Percentiles rank a stretch among this genome's conserved stretches.
Conservation (phyloP, 2,888 invertebrate genomes). For the Cantharis rufa region DNA sequence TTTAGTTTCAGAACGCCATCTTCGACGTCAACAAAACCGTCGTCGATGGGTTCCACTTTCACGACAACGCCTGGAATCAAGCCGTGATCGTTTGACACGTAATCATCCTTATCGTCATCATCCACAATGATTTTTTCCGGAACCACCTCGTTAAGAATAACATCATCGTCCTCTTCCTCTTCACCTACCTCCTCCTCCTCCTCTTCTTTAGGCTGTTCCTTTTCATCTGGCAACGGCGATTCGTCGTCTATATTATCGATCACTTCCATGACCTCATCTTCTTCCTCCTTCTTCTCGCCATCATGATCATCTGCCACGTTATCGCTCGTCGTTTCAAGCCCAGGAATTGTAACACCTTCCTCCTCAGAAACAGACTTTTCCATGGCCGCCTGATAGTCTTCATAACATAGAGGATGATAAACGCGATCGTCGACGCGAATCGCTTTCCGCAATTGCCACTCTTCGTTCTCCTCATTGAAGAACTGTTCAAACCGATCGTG, state of each 20-base stretch:
- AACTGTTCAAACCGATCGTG: conserved; percentile 92
- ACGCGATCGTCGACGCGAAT: conserved; percentile 73
- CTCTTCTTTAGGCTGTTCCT: conserved; percentile 23
- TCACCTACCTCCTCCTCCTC: conserved; percentile 38
- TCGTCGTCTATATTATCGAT: conserved; percentile 39
- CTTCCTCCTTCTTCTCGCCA: conserved; percentile 57
- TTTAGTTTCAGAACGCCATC: conserved; percentile 61
- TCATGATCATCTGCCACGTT: conserved; percentile 53
- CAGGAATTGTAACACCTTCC: conserved; percentile 57
- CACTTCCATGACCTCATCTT: conserved; percentile 46
- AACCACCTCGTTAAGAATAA: conserved; percentile 69
- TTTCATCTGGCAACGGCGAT: conserved; percentile 1
- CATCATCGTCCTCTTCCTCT: conserved; percentile 69
- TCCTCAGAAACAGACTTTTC: conserved; percentile 43
- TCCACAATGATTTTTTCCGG: conserved; percentile 69
- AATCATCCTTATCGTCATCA: conserved; percentile 60
- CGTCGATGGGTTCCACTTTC: conserved; percentile 67
- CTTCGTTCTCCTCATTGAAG: conserved; percentile 96
- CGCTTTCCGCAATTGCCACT: conserved; percentile 92
- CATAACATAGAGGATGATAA: conserved; percentile 89
- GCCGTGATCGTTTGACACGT: conserved; percentile 33
- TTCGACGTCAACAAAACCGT: conserved; percentile 54
- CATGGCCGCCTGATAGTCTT: conserved; percentile 72
- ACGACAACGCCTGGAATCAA: conserved; percentile 37
- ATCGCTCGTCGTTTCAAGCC: conserved; percentile 56